A percentile compares a stretch with the other conserved stretches of the same genome.
Evolutionary conservation across 2,888 invertebrate species (phyloP).

Genomic region (Aplocera efformata): DNA sequence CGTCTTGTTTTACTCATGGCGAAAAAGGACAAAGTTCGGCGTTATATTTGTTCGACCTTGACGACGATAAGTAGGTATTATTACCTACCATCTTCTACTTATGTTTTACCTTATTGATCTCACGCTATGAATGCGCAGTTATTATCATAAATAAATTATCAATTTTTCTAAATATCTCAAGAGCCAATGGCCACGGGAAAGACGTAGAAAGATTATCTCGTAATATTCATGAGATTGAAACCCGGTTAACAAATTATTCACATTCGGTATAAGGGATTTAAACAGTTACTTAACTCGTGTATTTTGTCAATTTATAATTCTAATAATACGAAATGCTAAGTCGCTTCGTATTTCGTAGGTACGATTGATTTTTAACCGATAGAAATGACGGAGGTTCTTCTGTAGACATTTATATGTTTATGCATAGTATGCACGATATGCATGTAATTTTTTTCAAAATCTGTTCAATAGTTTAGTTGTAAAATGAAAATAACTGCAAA

Average conservation of each 20-base stretch:
- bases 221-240: conserved; percentile 12
- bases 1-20: conserved; percentile 9
- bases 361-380: no score
- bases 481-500: no score
- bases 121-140: conserved; percentile 14
- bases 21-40: conserved; percentile 11
- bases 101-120: conserved; percentile 17
- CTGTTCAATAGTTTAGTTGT: no score
- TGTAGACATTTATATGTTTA: no score
- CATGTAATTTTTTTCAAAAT: no score
- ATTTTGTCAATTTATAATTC: no score
- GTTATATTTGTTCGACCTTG: conserved; percentile 24
- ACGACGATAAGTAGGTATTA: conserved; percentile 8
- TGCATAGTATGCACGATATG: no score
- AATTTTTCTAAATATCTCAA: conserved; percentile 8
- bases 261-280: conserved; percentile 8
- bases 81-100: not conserved
- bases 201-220: conserved; percentile 6
- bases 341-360: no score
- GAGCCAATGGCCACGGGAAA: conserved; percentile 16
- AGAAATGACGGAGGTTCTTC: no score
- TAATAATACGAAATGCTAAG: no score
- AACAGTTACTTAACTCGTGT: not conserved
- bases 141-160: conserved; percentile 18
- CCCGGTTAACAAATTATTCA: conserved; percentile 8